A percentile compares a stretch with the other conserved stretches of the same genome.
Evolutionary conservation across 2,888 invertebrate genomes (phyloP).

Genomic region (Ophraella communa): DNA sequence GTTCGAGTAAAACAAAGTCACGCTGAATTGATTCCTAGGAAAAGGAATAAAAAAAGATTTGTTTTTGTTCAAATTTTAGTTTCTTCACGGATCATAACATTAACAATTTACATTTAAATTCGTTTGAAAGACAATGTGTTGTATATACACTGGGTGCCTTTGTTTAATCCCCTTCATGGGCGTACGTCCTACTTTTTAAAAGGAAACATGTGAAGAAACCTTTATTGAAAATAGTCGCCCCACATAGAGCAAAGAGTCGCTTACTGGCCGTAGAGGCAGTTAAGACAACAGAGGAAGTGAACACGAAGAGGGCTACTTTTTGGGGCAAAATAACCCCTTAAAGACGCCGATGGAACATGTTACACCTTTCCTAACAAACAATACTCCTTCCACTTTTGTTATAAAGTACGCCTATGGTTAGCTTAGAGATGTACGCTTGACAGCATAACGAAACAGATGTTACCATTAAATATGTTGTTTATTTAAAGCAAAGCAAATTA

Average conservation of each 20-base stretch:
- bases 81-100: background rate
- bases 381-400: background rate
- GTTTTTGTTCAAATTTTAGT: background rate
- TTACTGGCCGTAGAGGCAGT: no score
- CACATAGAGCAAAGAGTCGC: no score
- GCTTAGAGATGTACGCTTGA: background rate
- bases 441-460: background rate
- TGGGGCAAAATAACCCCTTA: no score
- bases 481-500: conserved; percentile 7
- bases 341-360: background rate
- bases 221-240: no score
- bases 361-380: background rate
- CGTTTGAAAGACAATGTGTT: background rate
- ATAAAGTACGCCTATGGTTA: background rate
- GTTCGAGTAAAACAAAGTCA: no score
- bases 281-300: no score
- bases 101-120: background rate
- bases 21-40: no score
- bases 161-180: no score
- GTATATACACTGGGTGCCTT: background rate
- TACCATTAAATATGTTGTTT: conserved; percentile 19
- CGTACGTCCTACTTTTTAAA: no score
- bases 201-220: no score
- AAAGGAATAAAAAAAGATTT: no score
- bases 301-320: no score